Percentiles rank a stretch among this genome's conserved stretches.
These are phyloP conservation scores for Agrotis puta DNA, from an alignment of 2,888 invertebrate species.

Conservation along the genomic window DNA sequence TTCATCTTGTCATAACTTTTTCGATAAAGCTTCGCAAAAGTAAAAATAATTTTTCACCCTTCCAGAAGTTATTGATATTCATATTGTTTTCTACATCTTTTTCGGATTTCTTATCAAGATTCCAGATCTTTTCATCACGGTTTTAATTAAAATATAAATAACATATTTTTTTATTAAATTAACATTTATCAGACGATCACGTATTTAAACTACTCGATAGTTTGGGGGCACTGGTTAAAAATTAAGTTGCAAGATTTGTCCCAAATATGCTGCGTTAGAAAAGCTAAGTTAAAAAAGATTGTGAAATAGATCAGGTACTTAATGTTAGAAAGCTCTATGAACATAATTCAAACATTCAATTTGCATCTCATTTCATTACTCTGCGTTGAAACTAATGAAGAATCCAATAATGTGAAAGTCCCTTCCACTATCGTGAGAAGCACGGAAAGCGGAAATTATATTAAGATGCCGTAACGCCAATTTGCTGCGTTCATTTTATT, in stretches of 20 bases:
- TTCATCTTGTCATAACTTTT: slow-evolving; percentile 8
- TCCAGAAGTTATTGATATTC: too few species aligned
- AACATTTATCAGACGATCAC: too few species aligned
- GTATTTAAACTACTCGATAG: neutral
- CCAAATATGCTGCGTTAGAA: too few species aligned
- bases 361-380: slow-evolving; percentile 12
- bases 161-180: too few species aligned
- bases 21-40: neutral
- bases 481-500: slow-evolving; percentile 52
- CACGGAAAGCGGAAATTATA: slow-evolving; percentile 32
- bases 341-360: slow-evolving; percentile 8
- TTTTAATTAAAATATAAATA: too few species aligned
- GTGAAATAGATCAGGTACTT: neutral
- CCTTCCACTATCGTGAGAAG: slow-evolving; percentile 31
- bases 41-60: neutral
- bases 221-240: too few species aligned
- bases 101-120: neutral
- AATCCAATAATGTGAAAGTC: slow-evolving; percentile 33
- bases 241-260: too few species aligned
- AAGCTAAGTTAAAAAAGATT: too few species aligned
- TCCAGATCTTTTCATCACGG: too few species aligned
- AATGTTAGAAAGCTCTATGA: neutral
- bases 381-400: slow-evolving; percentile 20
- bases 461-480: slow-evolving; percentile 47
- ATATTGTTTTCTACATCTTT: neutral